Evolutionary conservation across 2,888 invertebrate species (phyloP).

Genomic region (Microplitis manilae): DNA sequence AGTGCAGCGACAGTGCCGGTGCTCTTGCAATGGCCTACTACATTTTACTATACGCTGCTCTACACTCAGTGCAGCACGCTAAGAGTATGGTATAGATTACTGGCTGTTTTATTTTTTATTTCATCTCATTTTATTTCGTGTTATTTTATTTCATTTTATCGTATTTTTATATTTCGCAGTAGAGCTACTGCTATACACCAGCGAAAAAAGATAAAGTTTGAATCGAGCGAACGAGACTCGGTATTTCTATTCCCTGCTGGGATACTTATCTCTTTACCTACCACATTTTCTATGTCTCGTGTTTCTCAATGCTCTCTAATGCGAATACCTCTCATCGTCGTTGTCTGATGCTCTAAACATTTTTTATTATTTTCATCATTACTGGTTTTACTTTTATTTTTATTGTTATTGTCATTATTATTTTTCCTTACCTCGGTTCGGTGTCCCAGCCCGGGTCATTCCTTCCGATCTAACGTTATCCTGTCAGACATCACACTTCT

Average conservation of each 20-base stretch:
- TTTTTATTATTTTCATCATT: not conserved
- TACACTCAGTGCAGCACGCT: not conserved
- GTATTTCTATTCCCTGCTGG: constrained; percentile 64
- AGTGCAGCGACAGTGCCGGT: constrained; percentile 34
- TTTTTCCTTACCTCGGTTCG: not conserved
- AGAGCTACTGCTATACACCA: too few relatives aligned
- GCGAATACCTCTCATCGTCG: constrained; percentile 8
- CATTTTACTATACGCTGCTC: not conserved
- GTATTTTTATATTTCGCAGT: not conserved
- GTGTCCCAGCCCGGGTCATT: too few relatives aligned
- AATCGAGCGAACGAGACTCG: constrained; percentile 38
- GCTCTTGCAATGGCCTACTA: constrained; percentile 23
- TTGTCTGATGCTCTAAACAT: constrained; percentile 30
- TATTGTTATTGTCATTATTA: not conserved
- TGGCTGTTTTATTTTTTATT: constrained; percentile 17
- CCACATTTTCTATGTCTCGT: constrained; percentile 58
- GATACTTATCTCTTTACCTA: constrained; percentile 64
- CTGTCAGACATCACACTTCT: too few relatives aligned
- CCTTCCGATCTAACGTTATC: too few relatives aligned
- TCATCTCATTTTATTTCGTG: constrained; percentile 14
- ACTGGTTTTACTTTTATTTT: not conserved
- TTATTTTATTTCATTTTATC: constrained; percentile 23
- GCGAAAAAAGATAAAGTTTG: constrained; percentile 21
- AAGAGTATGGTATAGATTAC: constrained; percentile 26
- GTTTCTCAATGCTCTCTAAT: constrained; percentile 21